Evolutionary conservation across 2,113 vertebrate species (phyloP).

Genomic region (Syngnathoides biaculeatus): DNA sequence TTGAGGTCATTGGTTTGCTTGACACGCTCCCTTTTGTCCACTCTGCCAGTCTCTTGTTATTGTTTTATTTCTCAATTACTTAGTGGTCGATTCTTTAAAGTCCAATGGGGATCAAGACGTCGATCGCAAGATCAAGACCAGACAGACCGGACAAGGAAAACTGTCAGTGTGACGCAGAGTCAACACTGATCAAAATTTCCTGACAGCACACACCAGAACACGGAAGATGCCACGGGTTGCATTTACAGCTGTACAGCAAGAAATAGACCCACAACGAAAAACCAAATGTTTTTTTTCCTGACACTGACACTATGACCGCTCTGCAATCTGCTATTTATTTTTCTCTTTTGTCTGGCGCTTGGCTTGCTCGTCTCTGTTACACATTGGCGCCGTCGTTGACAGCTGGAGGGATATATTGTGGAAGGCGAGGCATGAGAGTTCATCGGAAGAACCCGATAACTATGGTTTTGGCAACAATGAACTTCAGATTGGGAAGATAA

Average conservation of each 20-base stretch:
- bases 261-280: constrained; percentile 58
- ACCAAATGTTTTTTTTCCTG: constrained; percentile 30
- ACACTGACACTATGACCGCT: constrained; percentile 51
- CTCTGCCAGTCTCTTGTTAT: constrained; percentile 12
- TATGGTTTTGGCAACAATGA: not conserved
- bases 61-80: constrained; percentile 59
- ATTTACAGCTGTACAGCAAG: constrained; percentile 49
- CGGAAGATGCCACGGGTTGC: constrained; percentile 48
- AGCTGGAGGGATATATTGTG: constrained; percentile 25
- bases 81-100: constrained; percentile 59
- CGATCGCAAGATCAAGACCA: constrained; percentile 46
- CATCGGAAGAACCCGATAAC: not conserved
- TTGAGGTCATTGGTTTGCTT: constrained; percentile 67
- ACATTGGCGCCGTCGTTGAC: constrained; percentile 24
- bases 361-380: constrained; percentile 40
- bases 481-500: constrained; percentile 19
- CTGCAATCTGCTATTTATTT: constrained; percentile 39
- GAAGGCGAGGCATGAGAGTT: not conserved
- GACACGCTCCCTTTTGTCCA: constrained; percentile 43
- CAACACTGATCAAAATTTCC: constrained; percentile 42
- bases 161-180: constrained; percentile 44
- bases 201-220: constrained; percentile 18
- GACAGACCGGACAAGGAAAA: constrained; percentile 41
- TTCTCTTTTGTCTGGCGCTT: constrained; percentile 30
- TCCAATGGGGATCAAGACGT: constrained; percentile 40